Base-by-base conservation (phyloP, 2,888 invertebrate species). In the Agonopterix arenella region DNA sequence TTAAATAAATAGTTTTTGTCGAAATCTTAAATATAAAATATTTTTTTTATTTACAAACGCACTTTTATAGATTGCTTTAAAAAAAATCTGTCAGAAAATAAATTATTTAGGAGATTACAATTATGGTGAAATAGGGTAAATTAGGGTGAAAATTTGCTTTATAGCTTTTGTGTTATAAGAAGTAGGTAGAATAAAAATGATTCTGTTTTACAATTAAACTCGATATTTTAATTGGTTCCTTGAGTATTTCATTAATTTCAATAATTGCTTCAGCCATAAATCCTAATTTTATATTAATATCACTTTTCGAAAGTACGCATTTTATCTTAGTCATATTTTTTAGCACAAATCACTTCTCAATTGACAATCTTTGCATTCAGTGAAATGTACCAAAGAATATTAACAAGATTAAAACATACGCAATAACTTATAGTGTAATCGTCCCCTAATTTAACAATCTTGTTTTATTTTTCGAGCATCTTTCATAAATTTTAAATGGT, bases 251-350 rank as follows among this genome's bases (percentile, higher is more conserved):
- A 28, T 28, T 28, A 28, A 28, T 28, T 28, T 58, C 61, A 61
- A 56, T 70, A 71, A 75, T 75, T 73, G 71, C 59, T 51, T 63
- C 56, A 64, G 64, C 59, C 60, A 68, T 64, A 60, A 51, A 47
- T 66, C 61, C 54, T 61, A 60, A 64, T 68, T 44, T 71, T 77
- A 82, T 54, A 64, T 71, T 83, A 83, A 68, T 82, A 83, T 82
- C 83, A 83, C 83, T 76, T 80, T 74, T 66, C 60, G 61, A 58
- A 54, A 55, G 55, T 54, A 40, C 40, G 43, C 45, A 51, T 55
- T 52, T 52, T 43, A 45, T 53, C 46, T 56, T 45, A 47, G 48
- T 49, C 53, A 44, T 48, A 40, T 40, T 40, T 40, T 28, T 28
- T 28, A 28, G 28, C 28, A 28, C 28, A 28, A 28, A 28, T 28